Conservation (phyloP, 35 echinoderm and acorn worm genomes). For the Anneissia japonica region DNA sequence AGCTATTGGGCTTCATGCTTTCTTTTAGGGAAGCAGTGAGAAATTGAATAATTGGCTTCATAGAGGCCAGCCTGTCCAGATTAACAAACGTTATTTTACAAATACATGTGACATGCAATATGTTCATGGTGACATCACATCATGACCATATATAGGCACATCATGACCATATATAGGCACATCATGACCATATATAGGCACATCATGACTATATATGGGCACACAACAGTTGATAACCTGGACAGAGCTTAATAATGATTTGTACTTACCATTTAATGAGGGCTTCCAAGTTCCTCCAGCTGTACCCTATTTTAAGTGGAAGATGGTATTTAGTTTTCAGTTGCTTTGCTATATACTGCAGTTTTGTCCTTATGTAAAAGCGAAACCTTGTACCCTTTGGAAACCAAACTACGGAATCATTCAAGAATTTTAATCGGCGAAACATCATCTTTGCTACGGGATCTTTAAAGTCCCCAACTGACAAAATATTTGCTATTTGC, state of each 20-base stretch:
- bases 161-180: no score
- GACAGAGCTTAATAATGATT: not conserved
- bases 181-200: no score
- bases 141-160: no score
- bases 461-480: constrained; percentile 10
- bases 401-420: constrained; percentile 64
- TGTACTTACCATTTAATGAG: constrained; percentile 5
- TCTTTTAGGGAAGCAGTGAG: no score
- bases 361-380: not conserved
- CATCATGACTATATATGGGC: no score
- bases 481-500: constrained; percentile 36
- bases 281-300: not conserved
- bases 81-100: no score
- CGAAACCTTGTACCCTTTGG: constrained; percentile 21
- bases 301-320: not conserved
- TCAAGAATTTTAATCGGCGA: constrained; percentile 32
- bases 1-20: no score
- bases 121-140: no score
- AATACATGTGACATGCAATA: no score
- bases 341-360: not conserved
- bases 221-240: constrained; percentile 23
- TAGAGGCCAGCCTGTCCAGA: no score
- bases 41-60: no score
- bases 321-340: constrained; percentile 8
- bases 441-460: constrained; percentile 21